Conservation (phyloP, 2,113 vertebrate genomes). For the Atractosteus spatula region DNA sequence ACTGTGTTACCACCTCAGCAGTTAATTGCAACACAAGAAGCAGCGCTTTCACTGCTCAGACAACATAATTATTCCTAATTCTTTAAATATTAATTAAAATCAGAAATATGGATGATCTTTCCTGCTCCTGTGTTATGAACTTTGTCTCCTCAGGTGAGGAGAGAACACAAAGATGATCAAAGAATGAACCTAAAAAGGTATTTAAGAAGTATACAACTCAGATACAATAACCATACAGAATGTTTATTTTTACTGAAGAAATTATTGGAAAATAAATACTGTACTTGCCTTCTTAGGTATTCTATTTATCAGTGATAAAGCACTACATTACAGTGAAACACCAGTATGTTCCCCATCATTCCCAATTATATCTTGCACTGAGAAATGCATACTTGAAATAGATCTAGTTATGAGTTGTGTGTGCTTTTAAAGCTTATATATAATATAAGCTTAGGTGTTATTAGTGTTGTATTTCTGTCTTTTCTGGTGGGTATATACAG, state of each 20-base stretch:
- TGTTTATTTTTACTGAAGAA: not conserved
- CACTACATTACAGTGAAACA: not conserved
- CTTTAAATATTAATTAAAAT: not conserved
- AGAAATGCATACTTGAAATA: no score
- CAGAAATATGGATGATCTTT: not conserved
- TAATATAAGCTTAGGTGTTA: no score
- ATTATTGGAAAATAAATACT: not conserved
- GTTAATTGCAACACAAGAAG: no score
- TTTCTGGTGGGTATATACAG: no score
- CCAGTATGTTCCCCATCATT: not conserved
- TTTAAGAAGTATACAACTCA: constrained; percentile 1
- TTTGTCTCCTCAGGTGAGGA: constrained; percentile 18
- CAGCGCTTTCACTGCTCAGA: no score
- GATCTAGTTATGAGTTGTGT: no score
- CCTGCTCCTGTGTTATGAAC: not conserved
- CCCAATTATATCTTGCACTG: not conserved
- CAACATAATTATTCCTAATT: not conserved
- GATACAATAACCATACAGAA: not conserved
- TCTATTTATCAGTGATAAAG: not conserved
- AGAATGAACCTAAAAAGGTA: constrained; percentile 9
- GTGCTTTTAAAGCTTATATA: no score
- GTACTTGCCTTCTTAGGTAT: not conserved
- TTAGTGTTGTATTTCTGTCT: no score
- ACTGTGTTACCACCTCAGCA: no score
- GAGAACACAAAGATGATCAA: constrained; percentile 11